phyloP scores from a whole-genome alignment of 2,888 invertebrate genomes.

The Cabera pusaria region DNA sequence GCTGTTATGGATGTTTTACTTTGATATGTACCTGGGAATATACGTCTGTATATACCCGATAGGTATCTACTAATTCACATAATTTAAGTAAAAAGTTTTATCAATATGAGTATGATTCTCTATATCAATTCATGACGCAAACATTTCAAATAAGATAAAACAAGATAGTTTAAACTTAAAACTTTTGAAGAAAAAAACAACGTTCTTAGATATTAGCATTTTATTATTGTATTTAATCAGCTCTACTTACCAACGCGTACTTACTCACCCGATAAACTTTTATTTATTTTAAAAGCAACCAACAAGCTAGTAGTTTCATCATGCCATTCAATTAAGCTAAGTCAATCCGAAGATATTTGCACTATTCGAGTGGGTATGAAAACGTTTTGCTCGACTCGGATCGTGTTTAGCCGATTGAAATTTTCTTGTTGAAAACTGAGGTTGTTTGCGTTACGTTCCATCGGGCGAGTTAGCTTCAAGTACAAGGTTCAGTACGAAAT shows the following conservation, averaged over 20 bases:
- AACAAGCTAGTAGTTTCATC: constrained; percentile 4
- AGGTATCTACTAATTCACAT: no score
- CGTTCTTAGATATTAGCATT: no score
- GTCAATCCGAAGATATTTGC: constrained; percentile 15
- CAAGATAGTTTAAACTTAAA: no score
- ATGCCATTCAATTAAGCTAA: constrained; percentile 16
- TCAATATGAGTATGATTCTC: no score
- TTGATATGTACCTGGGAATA: not conserved
- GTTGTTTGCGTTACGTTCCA: constrained; percentile 74
- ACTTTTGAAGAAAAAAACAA: no score
- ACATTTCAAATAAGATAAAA: no score
- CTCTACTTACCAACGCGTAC: no score
- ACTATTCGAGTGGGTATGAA: constrained; percentile 20
- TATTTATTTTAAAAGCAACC: constrained; percentile 1
- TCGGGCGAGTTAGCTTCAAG: constrained; percentile 57
- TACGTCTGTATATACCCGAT: no score
- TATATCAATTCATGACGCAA: no score
- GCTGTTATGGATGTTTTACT: constrained; percentile 4
- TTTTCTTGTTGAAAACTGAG: constrained; percentile 67
- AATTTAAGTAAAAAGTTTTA: no score
- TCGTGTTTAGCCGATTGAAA: constrained; percentile 60
- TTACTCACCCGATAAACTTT: no score
- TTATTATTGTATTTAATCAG: no score
- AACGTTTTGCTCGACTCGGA: constrained; percentile 33
- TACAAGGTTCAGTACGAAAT: constrained; percentile 5